Evolutionary conservation across 2,797 vertebrate species (phyloP), one percentile per base, ranked within the genome.

Genomic region (Characodon lateralis): DNA sequence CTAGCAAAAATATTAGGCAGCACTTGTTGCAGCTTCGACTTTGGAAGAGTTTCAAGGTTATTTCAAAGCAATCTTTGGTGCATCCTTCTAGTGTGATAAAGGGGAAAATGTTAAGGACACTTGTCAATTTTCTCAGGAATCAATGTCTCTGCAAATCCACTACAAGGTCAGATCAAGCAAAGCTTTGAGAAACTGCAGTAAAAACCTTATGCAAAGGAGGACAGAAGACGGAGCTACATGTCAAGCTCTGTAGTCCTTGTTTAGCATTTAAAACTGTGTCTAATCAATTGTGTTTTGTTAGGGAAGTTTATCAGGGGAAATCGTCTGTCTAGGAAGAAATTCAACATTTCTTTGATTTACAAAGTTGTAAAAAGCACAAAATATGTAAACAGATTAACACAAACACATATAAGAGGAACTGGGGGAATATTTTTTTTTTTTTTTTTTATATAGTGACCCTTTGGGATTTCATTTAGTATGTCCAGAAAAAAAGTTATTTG

Each of bases 81-180:
- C 39, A n/a, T 68, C 39, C 65, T n/a, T 68, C 18, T 22, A 41
- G 43, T n/a, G 39, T 24, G 39, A 7, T 22, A 10, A n/a, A 46
- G 12, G 16, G n/a, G 39, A 46, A 26, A n/a, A n/a, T 26, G 22
- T 69, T 69, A 46, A 26, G 41, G 66, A 46, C 24, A 46, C 66
- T 26, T 69, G 24, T 46, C 41, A 46, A 26, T 46, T 41, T 46
- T 16, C 66, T 24, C 2, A n/a, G 58, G 41, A 69, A n/a, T 46
- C 66, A 69, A 26, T 69, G 24, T 46, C 13, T 24, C 63, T 66
- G 63, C 63, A 66, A 41, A 66, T 39, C 63, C 63, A 66, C 20
- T 66, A 31, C 66, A 69, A 69, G 66, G 66, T 46, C 41, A 69
- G 66, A 46, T 26, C n/a, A 26, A 28, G 10, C n/a, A 59, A 46